Conservation (phyloP, 2,888 invertebrate species). For the Augochlorella aurata region DNA sequence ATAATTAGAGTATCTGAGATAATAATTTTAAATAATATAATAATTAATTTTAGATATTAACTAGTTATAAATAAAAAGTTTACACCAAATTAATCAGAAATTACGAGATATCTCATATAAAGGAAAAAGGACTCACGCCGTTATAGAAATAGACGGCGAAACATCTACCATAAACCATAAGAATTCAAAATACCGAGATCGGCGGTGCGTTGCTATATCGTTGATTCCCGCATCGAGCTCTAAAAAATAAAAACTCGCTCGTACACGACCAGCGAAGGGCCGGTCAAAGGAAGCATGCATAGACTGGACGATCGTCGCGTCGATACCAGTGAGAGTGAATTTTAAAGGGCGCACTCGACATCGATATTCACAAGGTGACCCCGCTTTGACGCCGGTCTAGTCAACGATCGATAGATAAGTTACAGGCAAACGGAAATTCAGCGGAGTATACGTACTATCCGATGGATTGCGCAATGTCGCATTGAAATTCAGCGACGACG, state of each 20-base stretch:
- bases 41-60: too few relatives aligned
- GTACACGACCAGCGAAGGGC: background rate
- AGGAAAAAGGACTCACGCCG: too few relatives aligned
- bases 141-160: too few relatives aligned
- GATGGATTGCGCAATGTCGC: slow-evolving; percentile 54
- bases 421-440: slow-evolving; percentile 55
- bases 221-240: background rate
- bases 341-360: slow-evolving; percentile 21
- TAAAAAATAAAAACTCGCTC: background rate
- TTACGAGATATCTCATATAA: too few relatives aligned
- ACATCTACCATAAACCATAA: too few relatives aligned
- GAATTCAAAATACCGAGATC: too few relatives aligned
- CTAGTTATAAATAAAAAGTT: too few relatives aligned
- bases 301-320: background rate
- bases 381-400: slow-evolving; percentile 31
- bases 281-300: background rate
- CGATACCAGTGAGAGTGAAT: background rate
- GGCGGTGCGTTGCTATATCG: background rate
- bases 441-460: slow-evolving; percentile 35
- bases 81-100: too few relatives aligned
- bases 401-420: slow-evolving; percentile 60
- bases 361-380: slow-evolving; percentile 44
- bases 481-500: slow-evolving; percentile 63
- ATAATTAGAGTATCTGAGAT: too few relatives aligned
- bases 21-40: too few relatives aligned